Percentiles rank a stretch among this genome's conserved stretches.
phyloP scores from a whole-genome alignment of 2,113 vertebrate species.

The Eulemur macaco region DNA sequence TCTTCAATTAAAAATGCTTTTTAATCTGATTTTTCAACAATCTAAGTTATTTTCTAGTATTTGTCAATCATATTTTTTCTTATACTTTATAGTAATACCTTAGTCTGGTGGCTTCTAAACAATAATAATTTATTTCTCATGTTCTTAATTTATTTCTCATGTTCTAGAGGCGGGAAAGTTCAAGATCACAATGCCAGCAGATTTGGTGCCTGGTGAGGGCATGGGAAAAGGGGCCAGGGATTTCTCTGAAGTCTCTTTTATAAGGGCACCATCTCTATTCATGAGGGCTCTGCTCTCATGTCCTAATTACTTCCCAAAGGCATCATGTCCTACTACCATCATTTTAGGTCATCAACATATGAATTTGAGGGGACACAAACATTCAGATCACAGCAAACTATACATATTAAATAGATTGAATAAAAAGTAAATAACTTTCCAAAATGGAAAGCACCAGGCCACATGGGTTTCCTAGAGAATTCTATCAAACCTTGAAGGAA shows the following conservation, averaged over 20 bases:
- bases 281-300: background rate
- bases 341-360: background rate
- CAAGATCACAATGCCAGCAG: background rate
- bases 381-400: background rate
- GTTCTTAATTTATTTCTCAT: background rate
- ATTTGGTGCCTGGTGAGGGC: background rate
- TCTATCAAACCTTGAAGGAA: background rate
- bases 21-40: slow-evolving; percentile 24
- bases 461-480: background rate
- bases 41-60: slow-evolving; percentile 33
- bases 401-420: background rate
- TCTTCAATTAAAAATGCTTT: slow-evolving; percentile 30
- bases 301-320: too few species aligned
- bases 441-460: background rate
- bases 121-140: background rate
- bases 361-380: background rate
- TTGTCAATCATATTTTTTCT: background rate
- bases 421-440: background rate
- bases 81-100: slow-evolving; percentile 39
- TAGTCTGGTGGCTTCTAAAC: background rate
- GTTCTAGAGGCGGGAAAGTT: background rate
- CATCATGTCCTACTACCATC: background rate
- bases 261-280: too few species aligned
- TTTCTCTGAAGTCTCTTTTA: background rate
- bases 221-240: background rate